Evolutionary conservation across 2,797 vertebrate genomes (phyloP).

Genomic region (Eospalax fontanierii): DNA sequence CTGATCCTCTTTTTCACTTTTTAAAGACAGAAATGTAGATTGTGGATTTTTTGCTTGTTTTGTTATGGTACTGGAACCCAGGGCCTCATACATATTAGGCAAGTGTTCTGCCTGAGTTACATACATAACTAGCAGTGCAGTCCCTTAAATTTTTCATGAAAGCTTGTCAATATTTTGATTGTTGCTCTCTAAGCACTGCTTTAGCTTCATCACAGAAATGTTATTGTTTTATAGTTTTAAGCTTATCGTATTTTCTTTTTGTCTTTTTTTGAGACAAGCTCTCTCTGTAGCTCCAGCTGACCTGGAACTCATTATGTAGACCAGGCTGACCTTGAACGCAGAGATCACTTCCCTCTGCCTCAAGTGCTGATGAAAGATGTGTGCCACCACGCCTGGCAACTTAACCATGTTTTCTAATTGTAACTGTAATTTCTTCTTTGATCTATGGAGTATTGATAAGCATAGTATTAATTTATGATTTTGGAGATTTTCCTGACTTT

Average conservation of each 20-base stretch:
- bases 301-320: no score
- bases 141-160: neutral
- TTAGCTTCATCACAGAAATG: neutral
- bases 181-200: neutral
- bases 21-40: constrained; percentile 15
- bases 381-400: no score
- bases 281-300: no score
- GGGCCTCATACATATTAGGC: neutral
- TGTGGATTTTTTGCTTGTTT: constrained; percentile 12
- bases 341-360: no score
- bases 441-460: constrained; percentile 7
- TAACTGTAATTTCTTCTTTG: constrained; percentile 17
- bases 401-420: constrained; percentile 20
- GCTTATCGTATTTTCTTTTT: constrained; percentile 35
- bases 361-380: no score
- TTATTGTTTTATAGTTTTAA: constrained; percentile 47
- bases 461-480: constrained; percentile 29
- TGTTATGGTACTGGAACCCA: no score
- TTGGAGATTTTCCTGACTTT: constrained; percentile 60
- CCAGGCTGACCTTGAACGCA: no score
- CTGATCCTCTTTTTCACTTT: neutral
- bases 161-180: constrained; percentile 43
- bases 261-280: no score
- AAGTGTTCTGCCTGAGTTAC: neutral
- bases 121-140: neutral